Evolutionary conservation across 2,797 vertebrate species (phyloP).

Genomic region (Danionella dracula): DNA sequence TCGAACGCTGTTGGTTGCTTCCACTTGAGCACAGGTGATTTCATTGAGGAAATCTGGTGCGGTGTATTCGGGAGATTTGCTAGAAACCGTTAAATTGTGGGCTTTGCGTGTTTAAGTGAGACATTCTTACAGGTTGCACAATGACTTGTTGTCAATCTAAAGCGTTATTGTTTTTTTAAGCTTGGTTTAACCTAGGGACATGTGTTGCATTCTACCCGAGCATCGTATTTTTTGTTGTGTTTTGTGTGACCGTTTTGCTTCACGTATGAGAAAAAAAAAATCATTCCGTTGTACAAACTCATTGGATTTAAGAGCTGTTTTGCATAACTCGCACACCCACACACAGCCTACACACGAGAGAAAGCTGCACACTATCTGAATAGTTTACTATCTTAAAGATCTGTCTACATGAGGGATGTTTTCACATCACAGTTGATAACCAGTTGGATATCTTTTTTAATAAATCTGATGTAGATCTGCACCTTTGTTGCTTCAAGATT

Average conservation of each 20-base stretch:
- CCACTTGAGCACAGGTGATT: background rate
- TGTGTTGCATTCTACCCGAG: background rate
- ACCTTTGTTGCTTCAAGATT: too few relatives aligned
- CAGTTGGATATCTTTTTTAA: too few relatives aligned
- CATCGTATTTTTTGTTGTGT: background rate
- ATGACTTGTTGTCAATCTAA: background rate
- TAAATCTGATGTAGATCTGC: too few relatives aligned
- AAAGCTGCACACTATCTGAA: too few relatives aligned
- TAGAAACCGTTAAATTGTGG: background rate
- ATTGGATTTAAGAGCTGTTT: background rate
- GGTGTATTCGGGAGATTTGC: background rate
- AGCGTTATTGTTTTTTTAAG: background rate
- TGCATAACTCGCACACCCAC: constrained; percentile 4
- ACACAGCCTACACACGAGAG: constrained; percentile 4
- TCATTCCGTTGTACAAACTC: too few relatives aligned
- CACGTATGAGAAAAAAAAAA: too few relatives aligned
- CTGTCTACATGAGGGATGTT: too few relatives aligned
- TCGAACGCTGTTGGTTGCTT: background rate
- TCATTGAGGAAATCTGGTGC: constrained; percentile 11
- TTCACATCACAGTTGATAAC: too few relatives aligned
- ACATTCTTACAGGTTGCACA: constrained; percentile 23
- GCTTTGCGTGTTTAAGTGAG: background rate
- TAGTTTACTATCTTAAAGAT: too few relatives aligned
- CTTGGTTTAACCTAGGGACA: background rate
- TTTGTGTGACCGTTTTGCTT: too few relatives aligned